Conservation (phyloP, 1,140 invertebrate species). For the Ptiloglossa arizonensis region DNA sequence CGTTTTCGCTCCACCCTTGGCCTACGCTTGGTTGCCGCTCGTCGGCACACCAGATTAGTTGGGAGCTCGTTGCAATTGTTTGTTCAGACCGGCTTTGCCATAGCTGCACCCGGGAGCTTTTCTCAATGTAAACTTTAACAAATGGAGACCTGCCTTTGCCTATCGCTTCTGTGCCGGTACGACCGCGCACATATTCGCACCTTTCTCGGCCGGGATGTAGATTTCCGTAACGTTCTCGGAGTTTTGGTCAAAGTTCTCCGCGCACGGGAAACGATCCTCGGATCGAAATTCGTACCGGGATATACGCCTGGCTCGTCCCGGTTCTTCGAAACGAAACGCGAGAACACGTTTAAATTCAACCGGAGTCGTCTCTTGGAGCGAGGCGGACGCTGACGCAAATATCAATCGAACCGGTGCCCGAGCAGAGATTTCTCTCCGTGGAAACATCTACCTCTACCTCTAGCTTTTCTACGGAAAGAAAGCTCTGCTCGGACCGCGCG, state of each 20-base stretch:
- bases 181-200: constrained; percentile 4
- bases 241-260: too few species aligned
- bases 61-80: constrained; percentile 60
- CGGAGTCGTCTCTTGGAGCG: too few species aligned
- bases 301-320: too few species aligned
- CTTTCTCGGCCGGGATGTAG: neutral
- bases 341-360: too few species aligned
- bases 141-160: constrained; percentile 45
- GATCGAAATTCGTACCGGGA: too few species aligned
- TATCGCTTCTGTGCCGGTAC: constrained; percentile 17
- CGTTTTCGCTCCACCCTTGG: neutral
- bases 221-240: neutral
- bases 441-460: too few species aligned
- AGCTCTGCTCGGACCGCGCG: neutral
- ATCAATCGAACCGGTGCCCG: too few species aligned
- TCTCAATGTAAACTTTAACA: constrained; percentile 58
- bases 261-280: too few species aligned
- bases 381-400: too few species aligned
- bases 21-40: constrained; percentile 3
- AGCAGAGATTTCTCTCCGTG: too few species aligned
- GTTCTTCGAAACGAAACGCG: too few species aligned
- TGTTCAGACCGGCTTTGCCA: constrained; percentile 53
- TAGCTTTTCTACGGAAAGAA: neutral
- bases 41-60: constrained; percentile 56
- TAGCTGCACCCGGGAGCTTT: constrained; percentile 49